Evolutionary conservation across 1,140 invertebrate genomes (phyloP).

Genomic region (Calosoma granatense): DNA sequence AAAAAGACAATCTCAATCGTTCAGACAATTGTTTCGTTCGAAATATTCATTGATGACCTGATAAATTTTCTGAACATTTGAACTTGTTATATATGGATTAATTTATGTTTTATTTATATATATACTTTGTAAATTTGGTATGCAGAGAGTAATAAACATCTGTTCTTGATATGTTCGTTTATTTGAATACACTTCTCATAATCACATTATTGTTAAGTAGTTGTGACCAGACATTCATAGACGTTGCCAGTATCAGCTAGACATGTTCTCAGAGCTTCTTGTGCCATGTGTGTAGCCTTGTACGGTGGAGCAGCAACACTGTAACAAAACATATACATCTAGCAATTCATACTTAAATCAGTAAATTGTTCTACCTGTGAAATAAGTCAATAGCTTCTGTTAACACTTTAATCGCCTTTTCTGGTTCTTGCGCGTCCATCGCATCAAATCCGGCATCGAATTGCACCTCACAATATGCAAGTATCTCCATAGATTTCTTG

Average conservation of each 20-base stretch:
- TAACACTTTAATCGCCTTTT: constrained; percentile 40
- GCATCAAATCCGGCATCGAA: constrained; percentile 38
- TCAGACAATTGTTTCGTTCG: constrained; percentile 20
- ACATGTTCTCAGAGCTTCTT: constrained; percentile 48
- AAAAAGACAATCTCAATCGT: constrained; percentile 6
- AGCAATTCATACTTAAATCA: neutral
- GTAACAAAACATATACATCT: constrained; percentile 11
- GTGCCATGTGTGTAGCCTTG: constrained; percentile 46
- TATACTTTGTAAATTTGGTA: constrained; percentile 5
- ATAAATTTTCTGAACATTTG: constrained; percentile 1
- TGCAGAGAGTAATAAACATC: constrained; percentile 14
- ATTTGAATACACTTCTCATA: neutral
- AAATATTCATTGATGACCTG: constrained; percentile 21
- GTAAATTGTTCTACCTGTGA: constrained; percentile 24
- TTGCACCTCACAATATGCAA: constrained; percentile 41
- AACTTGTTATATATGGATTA: neutral
- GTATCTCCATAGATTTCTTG: constrained; percentile 33
- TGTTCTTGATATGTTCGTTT: constrained; percentile 12
- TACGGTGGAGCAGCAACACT: constrained; percentile 45
- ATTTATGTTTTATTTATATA: constrained; percentile 1
- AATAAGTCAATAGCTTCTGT: constrained; percentile 34
- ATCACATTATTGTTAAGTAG: too few species aligned
- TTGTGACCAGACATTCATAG: neutral
- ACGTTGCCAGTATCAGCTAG: constrained; percentile 20
- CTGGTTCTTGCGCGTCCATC: constrained; percentile 37